Percentiles rank a stretch among this genome's conserved stretches.
These are phyloP conservation scores for Buathra laborator DNA, from an alignment of 2,888 invertebrate species.

Conservation along the genomic window DNA sequence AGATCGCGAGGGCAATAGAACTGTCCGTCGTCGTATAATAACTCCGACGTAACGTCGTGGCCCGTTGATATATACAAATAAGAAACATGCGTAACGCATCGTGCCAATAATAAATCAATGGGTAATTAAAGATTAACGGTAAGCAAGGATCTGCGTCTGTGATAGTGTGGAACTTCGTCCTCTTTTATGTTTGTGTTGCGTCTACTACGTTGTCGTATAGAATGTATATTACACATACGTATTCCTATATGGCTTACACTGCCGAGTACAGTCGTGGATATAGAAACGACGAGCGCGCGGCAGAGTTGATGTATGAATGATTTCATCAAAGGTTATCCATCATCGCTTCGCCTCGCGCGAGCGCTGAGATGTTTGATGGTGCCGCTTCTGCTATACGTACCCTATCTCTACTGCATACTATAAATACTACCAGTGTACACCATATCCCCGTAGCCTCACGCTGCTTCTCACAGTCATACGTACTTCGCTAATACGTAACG, in stretches of 20 bases:
- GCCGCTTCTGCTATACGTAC: slow-evolving; percentile 74
- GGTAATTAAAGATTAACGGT: slow-evolving; percentile 84
- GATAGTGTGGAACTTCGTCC: slow-evolving; percentile 27
- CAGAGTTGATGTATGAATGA: slow-evolving; percentile 82
- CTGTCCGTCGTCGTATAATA: slow-evolving; percentile 45
- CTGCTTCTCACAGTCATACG: slow-evolving; percentile 39
- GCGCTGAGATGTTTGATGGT: slow-evolving; percentile 81
- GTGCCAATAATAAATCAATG: slow-evolving; percentile 82
- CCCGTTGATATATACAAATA: slow-evolving; percentile 69
- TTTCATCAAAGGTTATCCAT: slow-evolving; percentile 83
- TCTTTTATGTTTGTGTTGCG: slow-evolving; percentile 25
- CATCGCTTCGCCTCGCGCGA: slow-evolving; percentile 79
- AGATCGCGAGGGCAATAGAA: slow-evolving; percentile 50
- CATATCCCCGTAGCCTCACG: slow-evolving; percentile 18
- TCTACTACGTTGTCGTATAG: slow-evolving; percentile 9
- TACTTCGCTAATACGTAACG: slow-evolving; percentile 47
- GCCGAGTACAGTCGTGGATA: slow-evolving; percentile 27
- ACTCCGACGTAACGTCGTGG: slow-evolving; percentile 49
- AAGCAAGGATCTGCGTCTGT: slow-evolving; percentile 45
- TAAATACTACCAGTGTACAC: slow-evolving; percentile 6
- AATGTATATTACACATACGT: slow-evolving; percentile 23
- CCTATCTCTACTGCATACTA: slow-evolving; percentile 6
- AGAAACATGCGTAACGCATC: slow-evolving; percentile 72
- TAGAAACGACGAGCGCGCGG: slow-evolving; percentile 46
- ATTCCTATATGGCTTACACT: slow-evolving; percentile 22